Base-by-base conservation (phyloP, 2,113 vertebrate species). In the Taxidea taxus region DNA sequence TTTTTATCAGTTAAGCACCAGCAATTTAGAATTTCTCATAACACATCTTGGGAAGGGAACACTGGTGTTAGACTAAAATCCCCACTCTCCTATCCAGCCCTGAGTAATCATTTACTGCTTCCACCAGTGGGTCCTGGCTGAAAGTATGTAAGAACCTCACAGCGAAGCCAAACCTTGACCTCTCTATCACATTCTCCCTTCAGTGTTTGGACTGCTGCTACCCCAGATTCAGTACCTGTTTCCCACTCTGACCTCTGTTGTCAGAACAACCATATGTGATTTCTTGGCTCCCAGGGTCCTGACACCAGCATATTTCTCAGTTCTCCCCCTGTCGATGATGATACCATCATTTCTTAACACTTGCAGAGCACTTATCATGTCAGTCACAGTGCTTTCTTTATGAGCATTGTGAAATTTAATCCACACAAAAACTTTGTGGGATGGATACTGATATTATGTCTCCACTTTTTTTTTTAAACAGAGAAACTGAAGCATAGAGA, bases 351-450 rank as follows among this genome's bases (percentile, higher is more conserved):
- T 93, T 47, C 42, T 42, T 87, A 96, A 95, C 42, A 94, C 18
- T 93, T 81, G 9, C 7, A 29, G 70, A 95, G 6, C 20, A 49
- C 23, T 70, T 90, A 37, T n/a, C 25, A 42, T 96, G 56, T 90
- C 42, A 70, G 34, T 58, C 66, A 94, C 25, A 54, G 20, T 64
- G 47, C 51, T 90, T 84, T 92, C 13, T 95, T 96, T 87, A 58
- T 10, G 11, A 92, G 4, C 21, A 49, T 80, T 94, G 93, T 62
- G 64, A 87, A 97, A 94, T 81, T 64, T 92, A 94, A 51, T 95
- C 62, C 27, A 81, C 49, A 92, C 47, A 87, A 66, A 89, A 81
- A 56, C 37, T 95, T 34, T 95, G 21, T 78, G 25, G 2, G 34
- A 58, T 88, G 21, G 58, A 64, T 96, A 72, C 20, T 84, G 42